phyloP scores from a whole-genome alignment of 2,797 vertebrate species.

The Neopelma chrysocephalum region DNA sequence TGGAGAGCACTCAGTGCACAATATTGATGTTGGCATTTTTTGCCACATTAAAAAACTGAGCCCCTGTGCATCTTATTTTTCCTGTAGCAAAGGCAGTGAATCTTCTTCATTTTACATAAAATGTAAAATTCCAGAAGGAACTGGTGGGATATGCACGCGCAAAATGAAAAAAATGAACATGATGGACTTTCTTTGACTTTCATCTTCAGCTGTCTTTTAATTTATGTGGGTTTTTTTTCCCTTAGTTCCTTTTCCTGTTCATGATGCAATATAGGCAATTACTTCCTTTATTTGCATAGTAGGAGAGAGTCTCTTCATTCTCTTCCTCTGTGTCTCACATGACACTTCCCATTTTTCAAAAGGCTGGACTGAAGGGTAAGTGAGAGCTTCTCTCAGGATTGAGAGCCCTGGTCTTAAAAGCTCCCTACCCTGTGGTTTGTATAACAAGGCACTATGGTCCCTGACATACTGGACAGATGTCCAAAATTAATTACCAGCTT shows the following conservation, averaged over 20 bases:
- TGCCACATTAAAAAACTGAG: neutral
- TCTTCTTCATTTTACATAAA: neutral
- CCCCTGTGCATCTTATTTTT: neutral
- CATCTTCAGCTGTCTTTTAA: neutral
- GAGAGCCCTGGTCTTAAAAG: neutral
- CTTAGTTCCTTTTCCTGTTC: neutral
- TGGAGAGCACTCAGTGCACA: neutral
- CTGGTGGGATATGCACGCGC: neutral
- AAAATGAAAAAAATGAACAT: neutral
- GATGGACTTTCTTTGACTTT: neutral
- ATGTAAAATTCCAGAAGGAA: neutral
- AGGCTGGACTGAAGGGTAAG: neutral
- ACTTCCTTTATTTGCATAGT: conserved; percentile 46
- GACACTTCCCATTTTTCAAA: neutral
- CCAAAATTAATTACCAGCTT: neutral
- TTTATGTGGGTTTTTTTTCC: neutral
- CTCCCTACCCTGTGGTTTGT: neutral
- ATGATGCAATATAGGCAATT: conserved; percentile 1
- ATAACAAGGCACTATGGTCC: neutral
- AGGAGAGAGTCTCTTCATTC: neutral
- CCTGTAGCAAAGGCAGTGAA: neutral
- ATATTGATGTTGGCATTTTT: neutral
- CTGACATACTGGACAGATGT: neutral
- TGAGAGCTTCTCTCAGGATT: neutral
- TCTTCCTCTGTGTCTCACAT: neutral